Evolutionary conservation across 2,888 invertebrate genomes (phyloP).

Genomic region (Chrysina gloriosa): DNA sequence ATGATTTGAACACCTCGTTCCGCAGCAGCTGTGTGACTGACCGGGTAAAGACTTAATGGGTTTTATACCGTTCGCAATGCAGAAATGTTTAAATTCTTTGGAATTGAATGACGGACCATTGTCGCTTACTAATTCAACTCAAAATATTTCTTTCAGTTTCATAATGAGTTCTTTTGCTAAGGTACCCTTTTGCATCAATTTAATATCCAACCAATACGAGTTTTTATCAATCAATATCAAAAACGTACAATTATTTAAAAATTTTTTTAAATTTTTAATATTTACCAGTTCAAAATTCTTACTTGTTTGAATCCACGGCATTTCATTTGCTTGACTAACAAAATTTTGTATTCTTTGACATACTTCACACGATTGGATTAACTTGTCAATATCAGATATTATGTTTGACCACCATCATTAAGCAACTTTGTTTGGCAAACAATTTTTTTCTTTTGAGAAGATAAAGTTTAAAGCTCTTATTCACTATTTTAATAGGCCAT

Average conservation of each 20-base stretch:
- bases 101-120: constrained; percentile 17
- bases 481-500: no score
- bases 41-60: background rate
- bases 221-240: constrained; percentile 14
- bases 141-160: constrained; percentile 33
- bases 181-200: constrained; percentile 28
- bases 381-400: background rate
- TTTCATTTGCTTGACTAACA: background rate
- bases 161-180: constrained; percentile 24
- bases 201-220: constrained; percentile 33
- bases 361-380: background rate
- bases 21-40: background rate
- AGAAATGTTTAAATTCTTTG: background rate
- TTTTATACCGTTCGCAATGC: constrained; percentile 8
- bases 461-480: no score
- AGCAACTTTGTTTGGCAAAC: no score
- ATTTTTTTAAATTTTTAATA: background rate
- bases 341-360: background rate
- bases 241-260: background rate
- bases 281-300: background rate
- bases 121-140: constrained; percentile 15
- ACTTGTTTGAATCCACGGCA: background rate
- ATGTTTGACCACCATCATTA: no score
- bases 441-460: no score
- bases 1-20: constrained; percentile 1